Conservation (phyloP, 92 coral and sea anemone genomes). For the Heteractis magnifica region DNA sequence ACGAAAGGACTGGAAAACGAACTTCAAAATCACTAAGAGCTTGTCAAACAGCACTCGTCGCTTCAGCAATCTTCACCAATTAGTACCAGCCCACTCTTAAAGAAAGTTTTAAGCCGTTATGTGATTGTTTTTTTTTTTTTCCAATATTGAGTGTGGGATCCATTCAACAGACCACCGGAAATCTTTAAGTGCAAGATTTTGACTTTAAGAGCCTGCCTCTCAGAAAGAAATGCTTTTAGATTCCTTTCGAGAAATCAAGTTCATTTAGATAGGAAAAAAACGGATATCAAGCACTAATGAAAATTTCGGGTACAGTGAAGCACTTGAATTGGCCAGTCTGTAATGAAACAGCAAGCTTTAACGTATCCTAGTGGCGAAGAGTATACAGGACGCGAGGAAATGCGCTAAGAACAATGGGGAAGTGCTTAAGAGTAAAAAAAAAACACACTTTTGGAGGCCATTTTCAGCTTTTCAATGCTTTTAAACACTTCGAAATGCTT, state of each 20-base stretch:
- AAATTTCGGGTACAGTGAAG: background rate
- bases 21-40: background rate
- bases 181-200: background rate
- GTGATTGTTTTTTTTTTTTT: background rate
- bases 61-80: background rate
- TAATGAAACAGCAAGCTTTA: background rate
- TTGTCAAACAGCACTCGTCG: no score
- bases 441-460: background rate
- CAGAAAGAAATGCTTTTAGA: background rate
- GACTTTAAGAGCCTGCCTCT: slow-evolving; percentile 7
- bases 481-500: background rate
- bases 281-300: background rate
- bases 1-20: no score
- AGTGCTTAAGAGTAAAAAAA: slow-evolving; percentile 4
- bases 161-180: background rate
- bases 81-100: background rate
- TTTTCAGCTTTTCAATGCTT: background rate
- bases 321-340: slow-evolving; percentile 6
- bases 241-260: background rate
- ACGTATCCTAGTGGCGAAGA: background rate
- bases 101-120: background rate
- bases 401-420: background rate
- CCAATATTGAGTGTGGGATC: background rate
- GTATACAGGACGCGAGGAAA: background rate
- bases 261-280: background rate